phyloP scores from a whole-genome alignment of 1,140 invertebrate species.

The Orussus abietinus region DNA sequence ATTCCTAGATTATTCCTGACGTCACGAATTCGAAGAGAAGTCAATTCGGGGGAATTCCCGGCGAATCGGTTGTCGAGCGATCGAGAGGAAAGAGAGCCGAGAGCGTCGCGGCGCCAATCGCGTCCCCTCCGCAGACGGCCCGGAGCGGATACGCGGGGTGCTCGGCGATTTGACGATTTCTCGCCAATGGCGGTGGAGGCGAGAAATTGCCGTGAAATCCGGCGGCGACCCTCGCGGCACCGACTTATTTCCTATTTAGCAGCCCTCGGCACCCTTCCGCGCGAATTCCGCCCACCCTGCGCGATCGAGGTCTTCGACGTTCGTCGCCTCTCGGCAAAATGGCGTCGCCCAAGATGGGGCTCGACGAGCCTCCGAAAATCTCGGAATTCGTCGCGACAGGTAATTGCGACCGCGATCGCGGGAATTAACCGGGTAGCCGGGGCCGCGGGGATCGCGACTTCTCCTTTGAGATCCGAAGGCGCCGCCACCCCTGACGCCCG shows the following conservation, averaged over 20 bases:
- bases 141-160: too few species aligned
- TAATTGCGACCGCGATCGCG: too few species aligned
- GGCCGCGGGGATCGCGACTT: too few species aligned
- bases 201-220: conserved; percentile 52
- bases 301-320: conserved; percentile 19
- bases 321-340: conserved; percentile 19
- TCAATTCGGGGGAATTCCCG: too few species aligned
- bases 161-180: conserved; percentile 48
- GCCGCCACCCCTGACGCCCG: background rate
- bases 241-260: conserved; percentile 53
- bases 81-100: background rate
- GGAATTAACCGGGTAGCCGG: too few species aligned
- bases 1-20: too few species aligned
- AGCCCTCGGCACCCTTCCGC: conserved; percentile 24
- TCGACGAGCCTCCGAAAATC: conserved; percentile 7
- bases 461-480: too few species aligned
- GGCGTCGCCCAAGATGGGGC: conserved; percentile 32
- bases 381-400: too few species aligned
- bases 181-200: conserved; percentile 46
- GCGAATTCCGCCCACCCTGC: conserved; percentile 8
- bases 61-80: background rate
- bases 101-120: background rate
- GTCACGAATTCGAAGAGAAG: too few species aligned
- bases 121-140: background rate
- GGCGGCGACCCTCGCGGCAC: conserved; percentile 45